Percentiles rank a stretch among this genome's conserved stretches.
These are phyloP conservation scores for Drosophila arawakana DNA, from an alignment of 1,140 invertebrate species.

Conservation along the genomic window DNA sequence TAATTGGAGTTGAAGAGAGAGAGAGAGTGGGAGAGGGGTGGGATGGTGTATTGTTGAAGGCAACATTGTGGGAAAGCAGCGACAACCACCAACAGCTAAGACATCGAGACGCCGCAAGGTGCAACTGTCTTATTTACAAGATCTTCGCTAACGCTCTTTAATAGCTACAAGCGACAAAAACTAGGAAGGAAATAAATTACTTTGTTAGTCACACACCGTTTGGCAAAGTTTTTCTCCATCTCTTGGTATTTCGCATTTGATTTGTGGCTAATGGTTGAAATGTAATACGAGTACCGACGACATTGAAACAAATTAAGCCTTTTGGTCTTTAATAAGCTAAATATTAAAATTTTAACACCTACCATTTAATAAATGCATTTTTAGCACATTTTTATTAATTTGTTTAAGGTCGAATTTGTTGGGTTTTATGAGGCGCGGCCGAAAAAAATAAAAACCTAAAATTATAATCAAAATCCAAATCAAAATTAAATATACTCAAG, in stretches of 20 bases:
- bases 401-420: constrained; percentile 64
- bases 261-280: constrained; percentile 50
- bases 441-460: not conserved
- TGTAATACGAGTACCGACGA: constrained; percentile 49
- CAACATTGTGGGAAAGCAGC: constrained; percentile 55
- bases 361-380: constrained; percentile 62
- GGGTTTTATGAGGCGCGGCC: constrained; percentile 61
- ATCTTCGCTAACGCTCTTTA: constrained; percentile 68
- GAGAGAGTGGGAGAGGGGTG: not conserved
- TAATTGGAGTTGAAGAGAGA: constrained; percentile 56
- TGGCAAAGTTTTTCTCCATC: constrained; percentile 27
- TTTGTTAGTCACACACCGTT: constrained; percentile 36
- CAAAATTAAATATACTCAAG: not conserved
- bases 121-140: constrained; percentile 64
- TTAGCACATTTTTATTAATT: constrained; percentile 59
- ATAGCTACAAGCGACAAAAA: constrained; percentile 73
- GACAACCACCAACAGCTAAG: constrained; percentile 27
- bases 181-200: constrained; percentile 81
- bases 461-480: constrained; percentile 1
- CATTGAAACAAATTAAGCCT: constrained; percentile 65
- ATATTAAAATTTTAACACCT: constrained; percentile 70
- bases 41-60: not conserved
- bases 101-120: constrained; percentile 46
- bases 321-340: constrained; percentile 2
- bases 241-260: constrained; percentile 46